Percentiles rank a stretch among this genome's conserved stretches.
Evolutionary conservation across 2,797 vertebrate genomes (phyloP).

Genomic region (Alauda arvensis): DNA sequence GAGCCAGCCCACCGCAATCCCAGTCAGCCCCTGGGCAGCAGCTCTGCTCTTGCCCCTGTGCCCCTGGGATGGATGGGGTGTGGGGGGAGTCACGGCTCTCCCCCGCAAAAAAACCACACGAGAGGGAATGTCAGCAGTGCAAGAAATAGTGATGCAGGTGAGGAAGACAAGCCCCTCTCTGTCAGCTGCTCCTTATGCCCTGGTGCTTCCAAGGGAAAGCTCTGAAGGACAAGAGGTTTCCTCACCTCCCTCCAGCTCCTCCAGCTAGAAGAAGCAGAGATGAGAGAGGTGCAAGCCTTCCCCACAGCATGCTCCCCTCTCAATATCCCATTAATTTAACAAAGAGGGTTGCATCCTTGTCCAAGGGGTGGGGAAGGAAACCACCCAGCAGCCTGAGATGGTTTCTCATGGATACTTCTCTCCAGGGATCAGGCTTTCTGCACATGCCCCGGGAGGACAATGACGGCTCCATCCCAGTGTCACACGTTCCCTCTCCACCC

Average conservation of each 20-base stretch:
- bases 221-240: not conserved
- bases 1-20: rapidly evolving
- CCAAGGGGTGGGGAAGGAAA: not conserved
- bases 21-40: not conserved
- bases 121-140: not conserved
- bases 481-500: not conserved
- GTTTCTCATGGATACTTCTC: not conserved
- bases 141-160: not conserved
- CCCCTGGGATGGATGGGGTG: rapidly evolving
- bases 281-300: not conserved
- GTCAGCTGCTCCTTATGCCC: not conserved
- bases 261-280: not conserved
- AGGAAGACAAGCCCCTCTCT: not conserved
- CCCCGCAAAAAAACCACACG: rapidly evolving
- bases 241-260: not conserved
- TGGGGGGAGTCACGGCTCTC: rapidly evolving
- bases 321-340: not conserved
- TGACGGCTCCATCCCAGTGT: not conserved
- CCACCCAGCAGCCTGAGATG: not conserved
- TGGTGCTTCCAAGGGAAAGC: not conserved
- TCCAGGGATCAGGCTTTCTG: not conserved
- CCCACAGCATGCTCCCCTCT: not conserved
- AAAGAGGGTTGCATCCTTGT: rapidly evolving
- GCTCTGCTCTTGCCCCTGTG: not conserved
- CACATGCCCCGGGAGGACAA: rapidly evolving